phyloP scores from a whole-genome alignment of 2,113 vertebrate genomes.

The Hydrochoerus hydrochaeris region DNA sequence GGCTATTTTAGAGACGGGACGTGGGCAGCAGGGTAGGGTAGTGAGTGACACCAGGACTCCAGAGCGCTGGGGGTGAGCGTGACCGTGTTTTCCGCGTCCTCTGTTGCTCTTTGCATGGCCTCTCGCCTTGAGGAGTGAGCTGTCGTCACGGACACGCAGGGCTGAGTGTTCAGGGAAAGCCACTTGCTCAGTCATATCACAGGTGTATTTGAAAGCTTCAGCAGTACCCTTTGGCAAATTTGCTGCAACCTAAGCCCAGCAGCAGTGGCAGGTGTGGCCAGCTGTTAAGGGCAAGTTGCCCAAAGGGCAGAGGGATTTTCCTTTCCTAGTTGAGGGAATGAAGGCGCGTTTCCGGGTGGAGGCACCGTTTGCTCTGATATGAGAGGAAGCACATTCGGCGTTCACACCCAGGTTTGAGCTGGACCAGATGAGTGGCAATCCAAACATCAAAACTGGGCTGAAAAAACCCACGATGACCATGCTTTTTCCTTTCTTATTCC shows the following conservation, averaged over 20 bases:
- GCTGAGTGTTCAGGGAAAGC: not conserved
- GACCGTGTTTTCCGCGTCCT: accelerated
- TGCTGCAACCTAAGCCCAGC: not conserved
- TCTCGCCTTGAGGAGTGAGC: not conserved
- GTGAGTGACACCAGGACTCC: too few relatives aligned
- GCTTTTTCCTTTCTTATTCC: too few relatives aligned
- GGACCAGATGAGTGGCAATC: not conserved
- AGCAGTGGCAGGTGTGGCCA: not conserved
- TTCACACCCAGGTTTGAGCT: not conserved
- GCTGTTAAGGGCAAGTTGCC: not conserved
- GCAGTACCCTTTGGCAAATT: constrained; percentile 12
- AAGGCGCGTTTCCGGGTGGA: not conserved
- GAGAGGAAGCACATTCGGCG: not conserved
- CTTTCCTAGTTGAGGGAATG: too few relatives aligned
- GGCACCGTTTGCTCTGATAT: not conserved
- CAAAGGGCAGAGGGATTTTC: not conserved
- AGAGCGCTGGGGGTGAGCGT: not conserved
- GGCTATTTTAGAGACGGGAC: not conserved
- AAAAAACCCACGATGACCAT: not conserved
- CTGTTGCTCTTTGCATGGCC: not conserved
- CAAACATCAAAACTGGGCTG: not conserved
- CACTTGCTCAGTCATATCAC: not conserved
- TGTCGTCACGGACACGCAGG: not conserved
- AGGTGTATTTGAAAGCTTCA: not conserved
- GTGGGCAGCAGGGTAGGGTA: accelerated